Evolutionary conservation across 2,113 vertebrate genomes (phyloP).

Genomic region (Hiodon tergisus): DNA sequence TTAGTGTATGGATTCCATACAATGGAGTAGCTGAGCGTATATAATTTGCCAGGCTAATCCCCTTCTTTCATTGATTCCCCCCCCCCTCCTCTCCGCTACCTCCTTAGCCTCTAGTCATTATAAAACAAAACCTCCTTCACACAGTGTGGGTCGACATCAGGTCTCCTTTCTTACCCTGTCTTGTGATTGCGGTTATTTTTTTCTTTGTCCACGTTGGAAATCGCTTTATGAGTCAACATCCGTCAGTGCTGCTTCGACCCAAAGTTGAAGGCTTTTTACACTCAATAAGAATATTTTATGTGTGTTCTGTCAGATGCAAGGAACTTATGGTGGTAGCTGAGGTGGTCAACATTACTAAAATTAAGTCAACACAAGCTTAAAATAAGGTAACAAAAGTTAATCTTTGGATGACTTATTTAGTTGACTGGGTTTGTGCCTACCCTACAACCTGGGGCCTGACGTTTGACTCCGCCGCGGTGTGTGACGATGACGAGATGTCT

Average conservation of each 20-base stretch:
- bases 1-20: constrained; percentile 80
- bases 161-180: constrained; percentile 68
- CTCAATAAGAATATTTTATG: no score
- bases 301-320: no score
- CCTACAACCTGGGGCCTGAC: no score
- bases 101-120: constrained; percentile 83
- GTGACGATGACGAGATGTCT: no score
- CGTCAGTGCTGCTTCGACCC: constrained; percentile 25
- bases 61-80: constrained; percentile 85
- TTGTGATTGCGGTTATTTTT: constrained; percentile 54
- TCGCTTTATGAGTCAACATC: constrained; percentile 75
- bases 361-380: no score
- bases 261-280: no score
- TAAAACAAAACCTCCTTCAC: constrained; percentile 72
- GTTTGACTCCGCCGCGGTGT: no score
- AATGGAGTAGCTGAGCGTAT: constrained; percentile 78
- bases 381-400: no score
- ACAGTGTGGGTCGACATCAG: constrained; percentile 67
- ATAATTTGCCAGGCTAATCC: constrained; percentile 84
- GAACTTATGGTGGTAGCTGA: no score
- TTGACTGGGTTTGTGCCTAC: no score
- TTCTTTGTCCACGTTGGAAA: constrained; percentile 58
- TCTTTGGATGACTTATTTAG: no score
- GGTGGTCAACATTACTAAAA: no score
- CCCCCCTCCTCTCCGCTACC: constrained; percentile 47